Evolutionary conservation across 2,113 vertebrate species (phyloP), one percentile per base, ranked within the genome.

Genomic region (Triplophysa siluroides): DNA sequence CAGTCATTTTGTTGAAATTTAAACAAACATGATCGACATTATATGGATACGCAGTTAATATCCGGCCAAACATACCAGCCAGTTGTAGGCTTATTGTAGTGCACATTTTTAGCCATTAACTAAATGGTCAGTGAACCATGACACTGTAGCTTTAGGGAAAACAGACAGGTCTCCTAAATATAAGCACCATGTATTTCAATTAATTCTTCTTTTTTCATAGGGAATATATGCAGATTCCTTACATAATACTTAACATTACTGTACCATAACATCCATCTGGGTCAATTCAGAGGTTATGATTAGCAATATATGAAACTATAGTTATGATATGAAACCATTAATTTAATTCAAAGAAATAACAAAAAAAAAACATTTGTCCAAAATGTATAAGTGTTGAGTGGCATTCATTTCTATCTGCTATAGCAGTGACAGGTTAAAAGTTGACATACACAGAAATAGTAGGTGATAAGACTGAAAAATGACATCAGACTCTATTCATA

Each of bases 401-500:
- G 11, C 24, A n/a, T 77, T 26, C 3, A 52, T 65, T 52, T 38
- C 6, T 38, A 77, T 54, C 24, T 52, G 60, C 10, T 65, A 21
- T 26, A 64, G 2, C 18, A 65, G 43, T 50, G 71, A 61, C n/a
- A 62, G 0, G n/a, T 13, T 63, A 26, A 67, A 45, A 45, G 68
- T 76, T 58, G 21, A 58, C 33, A 65, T 26, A 47, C 21, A 16
- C 60, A 43, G 24, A 66, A 68, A 81, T 75, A 61, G 12, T 61
- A 66, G 74, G 50, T 63, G 26, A 54, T 64, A 78, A 65, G 70
- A 26, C 66, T 64, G 70, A 81, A 73, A 63, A 61, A 65, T 78
- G 81, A 81, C 62, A 76, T 69, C 52, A 62, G 21, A 16, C 23
- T 62, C 82, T 86, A 77, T 86, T 79, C 80, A 74, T 79, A 85